These are phyloP conservation scores for Esox lucius DNA, from an alignment of 2,797 vertebrate genomes.

Conservation along the genomic window DNA sequence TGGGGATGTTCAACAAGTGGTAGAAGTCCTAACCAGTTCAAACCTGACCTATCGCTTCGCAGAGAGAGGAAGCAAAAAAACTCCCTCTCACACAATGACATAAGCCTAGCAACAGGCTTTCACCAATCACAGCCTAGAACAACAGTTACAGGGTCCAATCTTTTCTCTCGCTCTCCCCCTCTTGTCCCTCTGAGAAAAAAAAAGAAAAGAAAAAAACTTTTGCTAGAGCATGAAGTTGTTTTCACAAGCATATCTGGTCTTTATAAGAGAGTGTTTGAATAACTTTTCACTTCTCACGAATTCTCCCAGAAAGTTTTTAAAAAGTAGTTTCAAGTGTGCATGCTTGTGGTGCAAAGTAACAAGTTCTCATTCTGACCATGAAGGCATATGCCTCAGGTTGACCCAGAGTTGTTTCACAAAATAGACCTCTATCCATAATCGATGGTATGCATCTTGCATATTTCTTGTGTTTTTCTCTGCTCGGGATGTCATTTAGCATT, in stretches of 20 bases:
- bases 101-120: conserved; percentile 87
- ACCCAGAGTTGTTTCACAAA: conserved; percentile 42
- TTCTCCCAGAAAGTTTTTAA: conserved; percentile 35
- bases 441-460: not conserved
- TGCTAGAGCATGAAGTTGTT: conserved; percentile 68
- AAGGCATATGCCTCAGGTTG: conserved; percentile 54
- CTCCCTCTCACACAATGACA: conserved; percentile 72
- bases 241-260: conserved; percentile 48
- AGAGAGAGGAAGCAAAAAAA: conserved; percentile 64
- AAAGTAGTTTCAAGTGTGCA: not conserved
- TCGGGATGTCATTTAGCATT: not conserved
- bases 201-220: conserved; percentile 37
- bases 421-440: conserved; percentile 48
- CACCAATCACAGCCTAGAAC: conserved; percentile 81
- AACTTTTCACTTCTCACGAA: conserved; percentile 9
- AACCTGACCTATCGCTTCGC: conserved; percentile 75
- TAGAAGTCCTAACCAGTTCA: conserved; percentile 73
- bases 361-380: conserved; percentile 48
- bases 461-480: not conserved
- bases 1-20: conserved; percentile 81
- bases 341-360: conserved; percentile 37
- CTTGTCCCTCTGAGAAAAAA: conserved; percentile 52
- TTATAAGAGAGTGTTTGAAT: conserved; percentile 39
- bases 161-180: conserved; percentile 61
- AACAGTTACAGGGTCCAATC: conserved; percentile 81